Evolutionary conservation across 2,888 invertebrate species (phyloP).

Genomic region (Athalia circularis): DNA sequence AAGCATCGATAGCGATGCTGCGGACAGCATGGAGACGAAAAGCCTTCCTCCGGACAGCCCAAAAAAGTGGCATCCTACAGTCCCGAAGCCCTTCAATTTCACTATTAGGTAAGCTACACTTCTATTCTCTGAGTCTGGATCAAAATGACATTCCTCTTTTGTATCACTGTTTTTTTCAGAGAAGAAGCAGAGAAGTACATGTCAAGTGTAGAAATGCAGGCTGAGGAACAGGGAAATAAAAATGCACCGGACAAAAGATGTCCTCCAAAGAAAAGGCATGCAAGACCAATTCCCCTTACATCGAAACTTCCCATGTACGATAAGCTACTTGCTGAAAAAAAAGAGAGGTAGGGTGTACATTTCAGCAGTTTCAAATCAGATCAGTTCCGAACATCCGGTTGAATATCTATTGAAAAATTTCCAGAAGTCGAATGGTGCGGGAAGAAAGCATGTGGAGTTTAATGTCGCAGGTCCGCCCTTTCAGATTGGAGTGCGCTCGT

Average conservation of each 20-base stretch:
- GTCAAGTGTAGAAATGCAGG: slow-evolving; percentile 74
- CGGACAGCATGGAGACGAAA: slow-evolving; percentile 68
- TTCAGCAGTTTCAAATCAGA: not conserved
- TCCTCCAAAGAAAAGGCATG: slow-evolving; percentile 77
- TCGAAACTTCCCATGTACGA: slow-evolving; percentile 84
- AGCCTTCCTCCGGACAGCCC: slow-evolving; percentile 67
- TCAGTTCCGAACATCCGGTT: not conserved
- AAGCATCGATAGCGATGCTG: slow-evolving; percentile 63
- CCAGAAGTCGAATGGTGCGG: slow-evolving; percentile 69
- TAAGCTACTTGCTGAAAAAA: slow-evolving; percentile 83
- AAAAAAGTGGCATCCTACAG: slow-evolving; percentile 74
- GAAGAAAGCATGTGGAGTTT: slow-evolving; percentile 70
- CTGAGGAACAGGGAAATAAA: slow-evolving; percentile 57
- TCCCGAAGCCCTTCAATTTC: slow-evolving; percentile 84
- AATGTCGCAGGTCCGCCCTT: slow-evolving; percentile 70
- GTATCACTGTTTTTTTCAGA: slow-evolving; percentile 70
- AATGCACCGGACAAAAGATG: slow-evolving; percentile 59
- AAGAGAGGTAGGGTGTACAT: slow-evolving; percentile 78
- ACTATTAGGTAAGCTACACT: slow-evolving; percentile 77
- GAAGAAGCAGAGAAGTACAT: slow-evolving; percentile 80
- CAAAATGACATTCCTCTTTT: not conserved
- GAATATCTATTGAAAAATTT: not conserved
- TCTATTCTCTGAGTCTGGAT: not conserved
- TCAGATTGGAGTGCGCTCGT: slow-evolving; percentile 70
- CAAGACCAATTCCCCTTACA: slow-evolving; percentile 82